Evolutionary conservation across 2,888 invertebrate species (phyloP), one percentile per base, ranked within the genome.

Genomic region (Trichopoda pennipes): DNA sequence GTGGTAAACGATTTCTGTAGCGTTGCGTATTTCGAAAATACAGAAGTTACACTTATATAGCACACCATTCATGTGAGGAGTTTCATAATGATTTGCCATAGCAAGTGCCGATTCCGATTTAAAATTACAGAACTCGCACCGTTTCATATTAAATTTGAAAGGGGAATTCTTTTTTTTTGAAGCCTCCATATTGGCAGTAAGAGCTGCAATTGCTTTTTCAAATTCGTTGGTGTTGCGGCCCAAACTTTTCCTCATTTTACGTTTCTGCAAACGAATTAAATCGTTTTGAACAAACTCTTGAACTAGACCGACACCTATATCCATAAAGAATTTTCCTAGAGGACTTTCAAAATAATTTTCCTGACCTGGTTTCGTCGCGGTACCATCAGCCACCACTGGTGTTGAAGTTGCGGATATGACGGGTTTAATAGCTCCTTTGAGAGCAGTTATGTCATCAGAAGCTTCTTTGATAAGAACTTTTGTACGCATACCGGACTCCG

Each of bases 281-380:
- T 98, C 98, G n/a, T 94, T 94, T 92, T 98, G 98, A 21, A 98
- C 98, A 90, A 94, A 96, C 90, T 98, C 98, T 90, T 97, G 97
- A 2, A 97, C 98, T 84, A 97, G 93, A 89, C 96, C 97, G 77
- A 96, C 93, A 38, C 98, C 98, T 86, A 98, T 96, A 88, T 97
- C 96, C 91, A 96, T 95, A 88, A 98, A 96, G 90, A 98, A 97
- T 90, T 96, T 96, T 9, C 98, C 97, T 69, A 97, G 92, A 0
- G 97, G 95, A 90, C 95, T 94, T 85, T 96, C 96, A 90, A 97
- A 97, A 89, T 96, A 97, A 83, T 94, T 94, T 81, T 93, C 92
- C 63, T 93, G 91, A 87, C 93, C 94, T 60, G 91, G 91, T 77
- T 92, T 91, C 9, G 55, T 51, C 2, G 77, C 80, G 61, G 72